Conservation (phyloP, 2,797 vertebrate species). For the Danio choprae region DNA sequence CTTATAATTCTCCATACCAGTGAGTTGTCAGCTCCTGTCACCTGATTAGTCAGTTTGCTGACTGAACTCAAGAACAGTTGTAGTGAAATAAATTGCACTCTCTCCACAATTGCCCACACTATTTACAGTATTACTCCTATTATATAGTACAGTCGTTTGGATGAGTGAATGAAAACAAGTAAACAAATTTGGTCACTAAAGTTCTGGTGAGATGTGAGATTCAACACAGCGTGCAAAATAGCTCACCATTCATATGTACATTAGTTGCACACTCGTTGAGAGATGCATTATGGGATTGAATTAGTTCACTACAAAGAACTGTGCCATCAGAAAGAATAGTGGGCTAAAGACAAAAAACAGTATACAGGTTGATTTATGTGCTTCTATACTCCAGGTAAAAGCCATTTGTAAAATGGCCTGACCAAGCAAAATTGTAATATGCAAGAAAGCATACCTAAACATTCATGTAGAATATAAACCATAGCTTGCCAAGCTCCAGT, state of each 20-base stretch:
- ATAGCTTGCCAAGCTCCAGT: neutral
- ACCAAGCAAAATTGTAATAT: neutral
- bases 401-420: neutral
- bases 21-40: neutral
- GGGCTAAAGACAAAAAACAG: no score
- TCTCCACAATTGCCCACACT: neutral
- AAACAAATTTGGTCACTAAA: neutral
- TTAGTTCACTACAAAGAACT: neutral
- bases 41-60: neutral
- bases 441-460: neutral
- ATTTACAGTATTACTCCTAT: neutral
- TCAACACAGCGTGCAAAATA: no score
- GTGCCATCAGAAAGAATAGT: neutral
- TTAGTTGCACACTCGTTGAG: neutral
- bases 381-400: neutral
- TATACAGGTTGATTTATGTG: no score
- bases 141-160: neutral
- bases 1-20: neutral
- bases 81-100: neutral
- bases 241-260: no score
- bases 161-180: neutral
- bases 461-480: neutral
- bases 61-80: neutral
- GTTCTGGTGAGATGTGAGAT: no score
- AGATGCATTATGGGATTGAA: neutral